These are phyloP conservation scores for Mus spretus DNA, from an alignment of 2,797 vertebrate species.

Conservation along the genomic window DNA sequence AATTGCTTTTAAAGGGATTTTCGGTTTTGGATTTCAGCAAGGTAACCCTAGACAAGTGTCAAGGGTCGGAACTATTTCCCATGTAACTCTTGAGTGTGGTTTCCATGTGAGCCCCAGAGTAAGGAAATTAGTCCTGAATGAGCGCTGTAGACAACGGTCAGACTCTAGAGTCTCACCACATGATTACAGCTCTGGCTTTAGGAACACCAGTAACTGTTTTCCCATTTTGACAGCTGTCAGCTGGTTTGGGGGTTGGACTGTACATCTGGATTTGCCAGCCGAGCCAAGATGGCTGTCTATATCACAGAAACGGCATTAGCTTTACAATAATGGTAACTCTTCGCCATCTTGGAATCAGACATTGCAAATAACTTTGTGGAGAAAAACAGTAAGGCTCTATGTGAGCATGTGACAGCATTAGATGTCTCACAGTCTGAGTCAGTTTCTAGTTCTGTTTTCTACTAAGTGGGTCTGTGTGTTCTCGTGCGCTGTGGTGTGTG, in stretches of 20 bases:
- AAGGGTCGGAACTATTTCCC: constrained; percentile 66
- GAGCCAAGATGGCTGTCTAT: not conserved
- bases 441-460: constrained; percentile 65
- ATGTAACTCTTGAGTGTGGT: constrained; percentile 21
- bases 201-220: constrained; percentile 5
- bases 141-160: constrained; percentile 5
- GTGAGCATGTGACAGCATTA: constrained; percentile 38
- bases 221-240: constrained; percentile 52
- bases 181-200: constrained; percentile 39
- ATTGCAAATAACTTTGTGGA: constrained; percentile 40
- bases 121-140: not conserved
- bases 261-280: constrained; percentile 42
- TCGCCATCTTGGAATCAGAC: constrained; percentile 1
- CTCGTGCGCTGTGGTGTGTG: not conserved
- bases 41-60: constrained; percentile 70
- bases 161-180: constrained; percentile 39
- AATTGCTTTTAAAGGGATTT: constrained; percentile 35
- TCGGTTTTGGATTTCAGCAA: constrained; percentile 68
- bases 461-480: constrained; percentile 62
- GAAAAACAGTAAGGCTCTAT: constrained; percentile 46
- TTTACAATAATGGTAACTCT: constrained; percentile 56
- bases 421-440: constrained; percentile 43
- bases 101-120: constrained; percentile 50
- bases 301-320: not conserved
- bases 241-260: constrained; percentile 31